Conservation (phyloP, 2,888 invertebrate species). For the Andrena marginata region DNA sequence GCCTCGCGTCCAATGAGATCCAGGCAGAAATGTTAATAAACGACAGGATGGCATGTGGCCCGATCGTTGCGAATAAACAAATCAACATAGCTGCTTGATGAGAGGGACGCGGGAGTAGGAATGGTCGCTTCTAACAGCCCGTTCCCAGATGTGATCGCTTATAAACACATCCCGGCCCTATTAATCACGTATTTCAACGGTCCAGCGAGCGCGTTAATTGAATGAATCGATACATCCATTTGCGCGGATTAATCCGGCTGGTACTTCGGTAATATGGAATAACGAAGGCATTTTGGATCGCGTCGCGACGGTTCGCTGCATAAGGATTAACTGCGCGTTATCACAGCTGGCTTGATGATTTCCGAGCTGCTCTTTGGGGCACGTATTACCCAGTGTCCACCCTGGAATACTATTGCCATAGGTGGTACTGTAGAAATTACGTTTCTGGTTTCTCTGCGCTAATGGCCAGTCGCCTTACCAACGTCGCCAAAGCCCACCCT, state of each 20-base stretch:
- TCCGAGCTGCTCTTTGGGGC: neutral
- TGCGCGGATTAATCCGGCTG: conserved; percentile 54
- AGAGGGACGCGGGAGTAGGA: neutral
- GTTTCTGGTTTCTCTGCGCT: no score
- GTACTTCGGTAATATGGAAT: conserved; percentile 32
- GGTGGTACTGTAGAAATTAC: no score
- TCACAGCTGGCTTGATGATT: neutral
- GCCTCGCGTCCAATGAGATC: neutral
- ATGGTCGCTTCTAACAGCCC: conserved; percentile 15
- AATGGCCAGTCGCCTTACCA: no score
- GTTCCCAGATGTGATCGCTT: conserved; percentile 60
- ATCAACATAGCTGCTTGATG: conserved; percentile 20
- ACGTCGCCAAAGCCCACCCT: no score
- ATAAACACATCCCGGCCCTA: conserved; percentile 61
- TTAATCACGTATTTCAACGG: conserved; percentile 64
- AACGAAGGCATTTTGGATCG: conserved; percentile 42
- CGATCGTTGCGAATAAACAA: conserved; percentile 43
- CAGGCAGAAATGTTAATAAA: conserved; percentile 36
- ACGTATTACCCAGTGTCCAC: neutral
- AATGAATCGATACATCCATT: conserved; percentile 64
- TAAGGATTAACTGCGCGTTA: conserved; percentile 11
- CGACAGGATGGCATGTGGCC: neutral
- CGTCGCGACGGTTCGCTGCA: neutral
- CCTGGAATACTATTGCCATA: neutral
- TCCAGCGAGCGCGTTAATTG: conserved; percentile 64